Evolutionary conservation across 2,888 invertebrate species (phyloP).

Genomic region (Diarsia mendica): DNA sequence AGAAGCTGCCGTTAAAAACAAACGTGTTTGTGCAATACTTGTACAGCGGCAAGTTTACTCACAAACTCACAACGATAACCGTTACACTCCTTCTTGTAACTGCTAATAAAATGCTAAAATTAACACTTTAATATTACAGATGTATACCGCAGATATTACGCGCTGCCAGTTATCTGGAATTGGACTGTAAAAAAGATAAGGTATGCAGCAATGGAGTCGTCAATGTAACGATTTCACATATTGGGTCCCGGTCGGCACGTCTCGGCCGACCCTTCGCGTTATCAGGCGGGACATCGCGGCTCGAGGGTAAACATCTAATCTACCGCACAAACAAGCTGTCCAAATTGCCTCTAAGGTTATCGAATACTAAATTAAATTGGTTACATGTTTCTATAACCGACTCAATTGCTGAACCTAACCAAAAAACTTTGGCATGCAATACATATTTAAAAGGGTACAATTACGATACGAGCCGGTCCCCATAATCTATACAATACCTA

Average conservation of each 20-base stretch:
- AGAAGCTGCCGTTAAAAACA: slow-evolving; percentile 51
- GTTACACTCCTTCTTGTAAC: slow-evolving; percentile 43
- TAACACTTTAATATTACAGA: slow-evolving; percentile 61
- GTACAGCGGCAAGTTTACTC: slow-evolving; percentile 45
- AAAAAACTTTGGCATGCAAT: slow-evolving; percentile 66
- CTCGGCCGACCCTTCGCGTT: slow-evolving; percentile 79
- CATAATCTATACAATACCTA: slow-evolving; percentile 44
- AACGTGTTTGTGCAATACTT: slow-evolving; percentile 54
- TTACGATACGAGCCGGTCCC: slow-evolving; percentile 35
- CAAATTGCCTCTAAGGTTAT: slow-evolving; percentile 85
- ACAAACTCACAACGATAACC: slow-evolving; percentile 35
- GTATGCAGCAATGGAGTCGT: slow-evolving; percentile 80
- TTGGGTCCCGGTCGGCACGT: slow-evolving; percentile 81
- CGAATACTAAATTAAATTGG: slow-evolving; percentile 86
- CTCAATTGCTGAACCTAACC: slow-evolving; percentile 68
- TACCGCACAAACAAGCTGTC: slow-evolving; percentile 84
- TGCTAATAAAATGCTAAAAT: slow-evolving; percentile 59
- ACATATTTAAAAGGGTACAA: slow-evolving; percentile 54
- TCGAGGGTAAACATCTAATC: slow-evolving; percentile 85
- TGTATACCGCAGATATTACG: slow-evolving; percentile 62
- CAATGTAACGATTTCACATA: slow-evolving; percentile 82
- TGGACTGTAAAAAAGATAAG: slow-evolving; percentile 81
- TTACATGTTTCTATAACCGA: slow-evolving; percentile 76
- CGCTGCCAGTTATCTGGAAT: slow-evolving; percentile 72
- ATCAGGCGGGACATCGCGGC: slow-evolving; percentile 84